Evolutionary conservation across 2,797 vertebrate species (phyloP), one percentile per base, ranked within the genome.

Genomic region (Urophycis tenuis): DNA sequence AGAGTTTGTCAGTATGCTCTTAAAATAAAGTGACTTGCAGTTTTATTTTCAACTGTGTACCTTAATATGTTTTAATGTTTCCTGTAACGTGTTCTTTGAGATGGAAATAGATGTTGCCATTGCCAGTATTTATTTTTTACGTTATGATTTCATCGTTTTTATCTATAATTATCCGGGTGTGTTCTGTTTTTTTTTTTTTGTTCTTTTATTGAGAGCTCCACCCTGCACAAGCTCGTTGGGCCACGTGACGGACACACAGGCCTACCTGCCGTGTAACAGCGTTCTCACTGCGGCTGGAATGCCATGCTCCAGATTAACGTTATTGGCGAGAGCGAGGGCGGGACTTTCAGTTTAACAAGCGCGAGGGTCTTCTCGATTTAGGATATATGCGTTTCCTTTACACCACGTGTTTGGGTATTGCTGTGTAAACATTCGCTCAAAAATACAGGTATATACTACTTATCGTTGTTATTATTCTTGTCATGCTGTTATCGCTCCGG

Each of bases 11-110:
- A 72, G 81, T 82, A 78, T 81, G 75, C 76, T 88, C 78, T 85
- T 85, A 53, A 89, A 91, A 87, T 89, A 89, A 91, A 91, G 79
- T 85, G 75, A 75, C 80, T 87, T 84, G 82, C 72, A 0, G 75
- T 90, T 90, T 87, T 88, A 81, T 80, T 84, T 86, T 80, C 64
- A 25, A 60, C 22, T 60, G 53, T 60, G 60, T 39, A 32, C 41
- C 25, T 19, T 82, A 8, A 34, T 75, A 31, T 77, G 80, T 17
- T 78, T 73, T 36, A 6, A 33, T 2, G 14, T 49, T 30, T 53
- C 1, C 2, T 74, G 29, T 80, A 19, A n/a, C 34, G 14, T 71
- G 19, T 71, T 31, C 69, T 31, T 17, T 15, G 33, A 31, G 4
- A 15, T 15, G 69, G 60, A 3, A 29, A 64, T 29, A n/a, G 22